phyloP scores from a whole-genome alignment of 2,888 invertebrate genomes.

The Dexiosoma caninum region DNA sequence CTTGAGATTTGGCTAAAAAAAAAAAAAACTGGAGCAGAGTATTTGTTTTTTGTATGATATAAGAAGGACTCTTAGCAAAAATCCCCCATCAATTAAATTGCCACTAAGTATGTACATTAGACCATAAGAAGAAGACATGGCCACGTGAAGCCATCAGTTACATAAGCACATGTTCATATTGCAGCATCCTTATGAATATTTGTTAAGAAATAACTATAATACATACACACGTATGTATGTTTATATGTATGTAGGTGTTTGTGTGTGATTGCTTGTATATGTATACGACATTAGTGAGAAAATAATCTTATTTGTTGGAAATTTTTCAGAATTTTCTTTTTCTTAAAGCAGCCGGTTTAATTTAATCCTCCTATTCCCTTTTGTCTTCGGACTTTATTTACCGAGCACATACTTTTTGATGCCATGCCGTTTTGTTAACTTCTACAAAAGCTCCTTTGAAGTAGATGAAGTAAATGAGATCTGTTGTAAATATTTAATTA shows the following conservation, averaged over 20 bases:
- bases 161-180: background rate
- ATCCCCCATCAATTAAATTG: slow-evolving; percentile 52
- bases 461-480: background rate
- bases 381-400: too few relatives aligned
- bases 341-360: background rate
- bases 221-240: background rate
- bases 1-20: background rate
- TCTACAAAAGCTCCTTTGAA: background rate
- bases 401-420: too few relatives aligned
- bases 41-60: background rate
- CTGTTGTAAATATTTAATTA: background rate
- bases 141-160: background rate
- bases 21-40: background rate
- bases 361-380: too few relatives aligned
- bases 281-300: too few relatives aligned
- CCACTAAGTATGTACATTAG: slow-evolving; percentile 25
- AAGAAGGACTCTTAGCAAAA: slow-evolving; percentile 7
- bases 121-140: background rate
- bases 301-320: too few relatives aligned
- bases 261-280: too few relatives aligned
- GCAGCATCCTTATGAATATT: background rate
- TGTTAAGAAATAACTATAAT: too few relatives aligned
- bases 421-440: too few relatives aligned
- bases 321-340: background rate
- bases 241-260: background rate